A percentile compares a stretch with the other conserved stretches of the same genome.
These are phyloP conservation scores for Scomber scombrus DNA, from an alignment of 2,113 vertebrate species.

Conservation along the genomic window DNA sequence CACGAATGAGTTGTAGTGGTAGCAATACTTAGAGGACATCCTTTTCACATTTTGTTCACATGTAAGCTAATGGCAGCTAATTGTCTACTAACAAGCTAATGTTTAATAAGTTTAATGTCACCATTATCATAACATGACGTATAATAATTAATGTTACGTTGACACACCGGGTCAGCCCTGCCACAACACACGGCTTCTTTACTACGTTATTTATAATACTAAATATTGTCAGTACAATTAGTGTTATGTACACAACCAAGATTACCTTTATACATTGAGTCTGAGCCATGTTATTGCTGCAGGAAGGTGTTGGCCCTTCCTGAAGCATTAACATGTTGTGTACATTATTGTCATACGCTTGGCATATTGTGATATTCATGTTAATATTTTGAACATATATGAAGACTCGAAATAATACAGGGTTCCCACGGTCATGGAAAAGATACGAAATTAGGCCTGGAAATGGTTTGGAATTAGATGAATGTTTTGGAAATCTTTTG, in stretches of 20 bases:
- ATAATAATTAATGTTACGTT: neutral
- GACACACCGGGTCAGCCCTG: neutral
- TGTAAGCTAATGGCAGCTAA: neutral
- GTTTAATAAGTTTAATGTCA: neutral
- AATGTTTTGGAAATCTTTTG: too few relatives aligned
- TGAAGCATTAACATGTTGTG: too few relatives aligned
- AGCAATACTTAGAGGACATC: accelerated
- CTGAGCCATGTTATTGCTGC: neutral
- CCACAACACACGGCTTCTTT: neutral
- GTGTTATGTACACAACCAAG: too few relatives aligned
- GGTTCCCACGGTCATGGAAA: too few relatives aligned
- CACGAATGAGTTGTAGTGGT: neutral
- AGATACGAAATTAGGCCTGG: too few relatives aligned
- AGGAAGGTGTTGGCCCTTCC: accelerated
- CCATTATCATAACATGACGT: slow-evolving; percentile 5
- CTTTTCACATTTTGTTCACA: neutral
- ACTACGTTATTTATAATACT: neutral
- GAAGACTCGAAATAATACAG: neutral
- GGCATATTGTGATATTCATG: neutral
- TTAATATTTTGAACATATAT: neutral
- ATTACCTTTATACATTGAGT: neutral
- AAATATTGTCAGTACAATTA: neutral
- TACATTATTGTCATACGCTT: too few relatives aligned
- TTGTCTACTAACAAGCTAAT: neutral
- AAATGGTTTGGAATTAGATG: too few relatives aligned